A percentile compares a stretch with the other conserved stretches of the same genome.
Conservation (phyloP, 2,797 vertebrate species). For the Atherinosoma microstoma region DNA sequence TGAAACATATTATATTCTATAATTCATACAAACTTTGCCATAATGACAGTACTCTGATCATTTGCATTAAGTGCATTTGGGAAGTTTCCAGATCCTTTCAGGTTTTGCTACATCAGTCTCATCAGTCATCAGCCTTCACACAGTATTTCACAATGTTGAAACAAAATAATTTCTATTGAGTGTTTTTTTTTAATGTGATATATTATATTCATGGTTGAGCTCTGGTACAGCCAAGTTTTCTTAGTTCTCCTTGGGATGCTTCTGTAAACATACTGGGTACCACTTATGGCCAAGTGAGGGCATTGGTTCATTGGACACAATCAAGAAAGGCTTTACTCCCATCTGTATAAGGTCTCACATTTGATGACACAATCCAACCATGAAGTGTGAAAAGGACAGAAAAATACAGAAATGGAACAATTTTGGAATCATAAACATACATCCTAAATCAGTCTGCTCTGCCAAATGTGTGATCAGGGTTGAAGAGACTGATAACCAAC, state of each 20-base stretch:
- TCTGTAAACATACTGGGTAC: neutral
- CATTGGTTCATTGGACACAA: neutral
- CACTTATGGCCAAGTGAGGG: conserved; percentile 1
- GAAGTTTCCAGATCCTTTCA: neutral
- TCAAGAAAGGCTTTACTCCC: neutral
- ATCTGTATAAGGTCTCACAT: neutral
- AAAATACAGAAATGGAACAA: neutral
- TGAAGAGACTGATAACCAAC: neutral
- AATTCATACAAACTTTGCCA: conserved; percentile 48
- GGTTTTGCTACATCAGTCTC: neutral
- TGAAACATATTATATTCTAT: conserved; percentile 57
- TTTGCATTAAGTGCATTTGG: neutral
- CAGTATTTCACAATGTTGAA: neutral
- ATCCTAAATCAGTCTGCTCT: neutral
- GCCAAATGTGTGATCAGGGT: neutral
- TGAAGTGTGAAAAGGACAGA: neutral
- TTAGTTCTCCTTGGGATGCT: neutral
- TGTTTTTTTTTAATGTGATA: neutral
- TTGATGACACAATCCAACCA: neutral
- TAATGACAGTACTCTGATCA: conserved; percentile 1
- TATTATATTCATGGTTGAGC: neutral
- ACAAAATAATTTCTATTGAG: neutral
- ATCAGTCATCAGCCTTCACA: too few species aligned
- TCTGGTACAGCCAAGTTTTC: neutral
- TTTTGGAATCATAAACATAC: neutral